Base-by-base conservation (phyloP, 2,888 invertebrate genomes). In the Ceraclea dissimilis region DNA sequence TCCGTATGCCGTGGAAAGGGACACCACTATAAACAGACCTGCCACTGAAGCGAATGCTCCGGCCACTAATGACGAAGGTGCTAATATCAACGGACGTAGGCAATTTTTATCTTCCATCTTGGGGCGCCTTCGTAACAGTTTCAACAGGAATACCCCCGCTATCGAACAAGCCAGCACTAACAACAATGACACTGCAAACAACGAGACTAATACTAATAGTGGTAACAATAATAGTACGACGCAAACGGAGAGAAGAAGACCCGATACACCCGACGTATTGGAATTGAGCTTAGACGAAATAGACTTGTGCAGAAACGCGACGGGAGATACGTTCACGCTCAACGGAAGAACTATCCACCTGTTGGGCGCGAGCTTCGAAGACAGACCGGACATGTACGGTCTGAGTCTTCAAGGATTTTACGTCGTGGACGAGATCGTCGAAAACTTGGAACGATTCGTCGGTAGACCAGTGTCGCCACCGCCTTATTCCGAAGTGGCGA, bases 291-390 rank as follows among this genome's bases (percentile, higher is more conserved):
- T 73, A 0, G 70, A 71, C 19, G 73, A 73, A 31, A 47, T 53
- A 33, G 54, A 56, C 31, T 19, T 51, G 19, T 39, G 49, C 19
- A 53, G 56, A n/a, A 48, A 26, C 8, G 51, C 26, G 1, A 49
- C n/a, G 2, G 48, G 47, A 33, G 76, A 76, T 1, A 77, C 77
- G 0, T 77, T 76, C 59, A 77, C 77, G 0, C 58, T 76, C 0
- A 76, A 76, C 58, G 77, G 77, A 0, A 58, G 76, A 1, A 77
- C 76, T 0, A 75, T 77, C 1, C 59, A 71, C 0, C 63, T 76
- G 1, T 60, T 77, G n/a, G 76, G 76, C 1, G 76, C 71, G 0
- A 67, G 72, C 55, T 74, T 75, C 44, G 73, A 73, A 18, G 70
- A 73, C 53, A 73, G 71, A 31, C 74, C 75, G 0, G 52, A 58